These are phyloP conservation scores for Taeniopygia guttata DNA, from an alignment of 2,797 vertebrate genomes.

Conservation along the genomic window DNA sequence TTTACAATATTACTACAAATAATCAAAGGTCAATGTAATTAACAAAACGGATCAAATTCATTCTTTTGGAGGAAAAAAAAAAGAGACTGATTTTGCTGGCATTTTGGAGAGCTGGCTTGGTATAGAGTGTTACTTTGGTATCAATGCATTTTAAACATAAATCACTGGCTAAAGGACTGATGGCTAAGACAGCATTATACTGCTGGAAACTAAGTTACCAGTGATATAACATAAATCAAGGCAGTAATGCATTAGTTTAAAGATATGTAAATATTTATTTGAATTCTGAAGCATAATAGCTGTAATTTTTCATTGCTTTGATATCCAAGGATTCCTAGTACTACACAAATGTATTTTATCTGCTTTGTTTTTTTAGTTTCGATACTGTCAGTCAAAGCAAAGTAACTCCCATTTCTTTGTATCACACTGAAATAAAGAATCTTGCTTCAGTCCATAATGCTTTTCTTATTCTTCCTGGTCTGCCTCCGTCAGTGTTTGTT, in stretches of 20 bases:
- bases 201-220: constrained; percentile 20
- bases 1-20: not conserved
- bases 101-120: not conserved
- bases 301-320: constrained; percentile 25
- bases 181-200: not conserved
- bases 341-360: constrained; percentile 4
- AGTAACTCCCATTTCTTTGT: constrained; percentile 50
- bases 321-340: constrained; percentile 28
- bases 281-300: not conserved
- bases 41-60: not conserved
- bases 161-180: not conserved
- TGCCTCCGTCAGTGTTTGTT: not conserved
- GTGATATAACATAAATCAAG: not conserved
- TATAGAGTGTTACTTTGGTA: not conserved
- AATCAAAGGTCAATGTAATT: constrained; percentile 8
- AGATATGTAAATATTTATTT: constrained; percentile 33
- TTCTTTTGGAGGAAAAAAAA: not conserved
- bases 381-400: constrained; percentile 3
- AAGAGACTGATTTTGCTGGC: not conserved
- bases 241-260: not conserved
- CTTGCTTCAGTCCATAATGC: constrained; percentile 26
- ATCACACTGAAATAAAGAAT: constrained; percentile 52
- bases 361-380: constrained; percentile 7
- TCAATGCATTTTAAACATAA: not conserved
- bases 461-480: not conserved